A percentile compares a stretch with the other conserved stretches of the same genome.
Conservation (phyloP, 2,888 invertebrate species). For the Zootermopsis nevadensis region DNA sequence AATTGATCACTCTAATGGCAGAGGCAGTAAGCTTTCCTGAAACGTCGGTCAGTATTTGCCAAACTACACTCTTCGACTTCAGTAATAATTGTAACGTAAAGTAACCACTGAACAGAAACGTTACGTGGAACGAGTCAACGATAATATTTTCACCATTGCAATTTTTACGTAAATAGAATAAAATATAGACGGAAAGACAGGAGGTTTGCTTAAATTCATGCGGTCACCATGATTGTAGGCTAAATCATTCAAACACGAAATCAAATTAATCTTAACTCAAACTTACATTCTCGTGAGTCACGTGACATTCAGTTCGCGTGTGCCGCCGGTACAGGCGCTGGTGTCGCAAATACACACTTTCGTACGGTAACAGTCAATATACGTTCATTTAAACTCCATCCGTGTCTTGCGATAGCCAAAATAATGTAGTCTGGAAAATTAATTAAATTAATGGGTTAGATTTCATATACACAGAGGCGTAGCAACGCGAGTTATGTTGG, state of each 20-base stretch:
- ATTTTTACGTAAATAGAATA: neutral
- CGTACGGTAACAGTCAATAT: constrained; percentile 23
- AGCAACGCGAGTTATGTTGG: too few species aligned
- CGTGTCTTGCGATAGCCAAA: neutral
- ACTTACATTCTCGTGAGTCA: neutral
- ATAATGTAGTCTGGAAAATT: neutral
- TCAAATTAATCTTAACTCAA: neutral
- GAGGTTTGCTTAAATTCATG: neutral
- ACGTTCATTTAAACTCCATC: constrained; percentile 8
- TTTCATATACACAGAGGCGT: too few species aligned
- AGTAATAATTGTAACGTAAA: too few species aligned
- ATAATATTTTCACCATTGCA: neutral
- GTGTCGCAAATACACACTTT: constrained; percentile 23
- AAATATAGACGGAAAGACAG: neutral
- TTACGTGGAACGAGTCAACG: neutral
- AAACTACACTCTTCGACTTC: too few species aligned
- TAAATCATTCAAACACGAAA: constrained; percentile 21
- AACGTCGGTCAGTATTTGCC: too few species aligned
- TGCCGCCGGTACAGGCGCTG: constrained; percentile 7
- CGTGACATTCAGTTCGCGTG: constrained; percentile 11
- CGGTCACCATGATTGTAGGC: neutral
- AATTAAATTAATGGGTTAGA: constrained; percentile 27
- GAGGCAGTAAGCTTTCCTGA: too few species aligned
- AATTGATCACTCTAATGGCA: too few species aligned
- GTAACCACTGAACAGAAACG: too few species aligned